Percentiles rank a stretch among this genome's conserved stretches.
phyloP scores from a whole-genome alignment of 2,797 vertebrate species.

The Triplophysa yarkandensis region DNA sequence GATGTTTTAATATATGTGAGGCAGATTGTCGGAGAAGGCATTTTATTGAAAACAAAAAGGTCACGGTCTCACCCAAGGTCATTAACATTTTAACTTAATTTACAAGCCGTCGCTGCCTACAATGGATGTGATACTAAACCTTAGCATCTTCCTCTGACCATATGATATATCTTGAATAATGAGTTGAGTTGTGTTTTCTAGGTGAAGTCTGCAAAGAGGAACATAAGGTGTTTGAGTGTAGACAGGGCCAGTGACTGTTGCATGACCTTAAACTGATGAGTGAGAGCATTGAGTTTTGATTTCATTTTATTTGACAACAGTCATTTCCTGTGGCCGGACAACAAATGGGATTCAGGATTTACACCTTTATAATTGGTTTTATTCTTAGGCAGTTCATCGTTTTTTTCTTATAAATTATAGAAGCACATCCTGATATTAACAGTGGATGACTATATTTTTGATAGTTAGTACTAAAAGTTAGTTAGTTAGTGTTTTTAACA shows the following conservation, averaged over 20 bases:
- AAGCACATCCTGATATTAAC: conserved; percentile 5
- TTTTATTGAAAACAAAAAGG: conserved; percentile 5
- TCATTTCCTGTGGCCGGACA: conserved; percentile 64
- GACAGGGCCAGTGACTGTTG: conserved; percentile 38
- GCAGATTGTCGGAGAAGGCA: not conserved
- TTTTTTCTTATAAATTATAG: conserved; percentile 4
- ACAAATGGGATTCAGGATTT: conserved; percentile 57
- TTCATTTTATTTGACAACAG: conserved; percentile 68
- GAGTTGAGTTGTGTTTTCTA: not conserved
- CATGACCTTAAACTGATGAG: conserved; percentile 51
- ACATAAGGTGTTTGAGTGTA: conserved; percentile 21
- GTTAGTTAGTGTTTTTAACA: not conserved
- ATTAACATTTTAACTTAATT: conserved; percentile 19
- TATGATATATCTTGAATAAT: not conserved
- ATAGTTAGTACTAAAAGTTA: not conserved
- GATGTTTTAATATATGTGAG: not conserved
- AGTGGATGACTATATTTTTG: not conserved
- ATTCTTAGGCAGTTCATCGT: conserved; percentile 42
- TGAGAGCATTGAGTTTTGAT: conserved; percentile 55
- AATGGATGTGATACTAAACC: not conserved
- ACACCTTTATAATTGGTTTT: conserved; percentile 40
- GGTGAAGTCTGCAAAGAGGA: conserved; percentile 18
- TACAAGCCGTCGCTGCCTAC: conserved; percentile 10
- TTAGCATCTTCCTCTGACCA: not conserved
- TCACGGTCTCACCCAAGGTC: conserved; percentile 4